phyloP scores from a whole-genome alignment of 2,888 invertebrate genomes.

The Ophion obscuratus region DNA sequence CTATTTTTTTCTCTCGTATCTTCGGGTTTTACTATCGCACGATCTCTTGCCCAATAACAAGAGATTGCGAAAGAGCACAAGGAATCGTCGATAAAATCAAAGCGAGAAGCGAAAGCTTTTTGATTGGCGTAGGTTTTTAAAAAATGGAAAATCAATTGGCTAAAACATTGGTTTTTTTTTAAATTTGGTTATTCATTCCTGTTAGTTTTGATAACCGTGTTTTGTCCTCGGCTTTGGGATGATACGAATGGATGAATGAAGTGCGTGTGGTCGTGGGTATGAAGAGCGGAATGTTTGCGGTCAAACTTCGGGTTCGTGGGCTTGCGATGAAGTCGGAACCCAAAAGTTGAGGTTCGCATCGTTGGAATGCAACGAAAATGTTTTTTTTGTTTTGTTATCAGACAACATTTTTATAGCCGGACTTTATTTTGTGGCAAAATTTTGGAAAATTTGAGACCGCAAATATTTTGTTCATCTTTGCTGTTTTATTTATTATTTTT shows the following conservation, averaged over 20 bases:
- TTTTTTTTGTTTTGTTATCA: too few species aligned
- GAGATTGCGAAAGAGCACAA: conserved; percentile 25
- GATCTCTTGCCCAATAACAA: background rate
- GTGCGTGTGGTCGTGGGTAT: background rate
- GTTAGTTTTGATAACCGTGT: conserved; percentile 45
- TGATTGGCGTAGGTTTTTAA: conserved; percentile 17
- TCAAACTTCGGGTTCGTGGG: background rate
- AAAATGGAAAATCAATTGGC: conserved; percentile 15
- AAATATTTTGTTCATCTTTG: too few species aligned
- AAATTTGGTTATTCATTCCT: conserved; percentile 22
- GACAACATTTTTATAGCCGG: too few species aligned
- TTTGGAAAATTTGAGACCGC: too few species aligned
- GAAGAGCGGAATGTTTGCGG: background rate
- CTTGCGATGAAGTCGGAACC: too few species aligned
- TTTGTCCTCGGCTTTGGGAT: conserved; percentile 35
- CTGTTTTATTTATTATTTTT: too few species aligned
- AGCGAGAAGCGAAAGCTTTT: conserved; percentile 48
- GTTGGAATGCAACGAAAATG: too few species aligned
- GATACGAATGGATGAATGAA: conserved; percentile 30
- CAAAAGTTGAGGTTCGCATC: too few species aligned
- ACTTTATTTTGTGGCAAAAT: too few species aligned
- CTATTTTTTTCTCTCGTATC: background rate
- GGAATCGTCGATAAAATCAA: conserved; percentile 59
- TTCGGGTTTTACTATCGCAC: conserved; percentile 18
- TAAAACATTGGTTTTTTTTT: conserved; percentile 58